Conservation (phyloP, 92 coral and sea anemone genomes). For the Parazoanthus atlanticus region DNA sequence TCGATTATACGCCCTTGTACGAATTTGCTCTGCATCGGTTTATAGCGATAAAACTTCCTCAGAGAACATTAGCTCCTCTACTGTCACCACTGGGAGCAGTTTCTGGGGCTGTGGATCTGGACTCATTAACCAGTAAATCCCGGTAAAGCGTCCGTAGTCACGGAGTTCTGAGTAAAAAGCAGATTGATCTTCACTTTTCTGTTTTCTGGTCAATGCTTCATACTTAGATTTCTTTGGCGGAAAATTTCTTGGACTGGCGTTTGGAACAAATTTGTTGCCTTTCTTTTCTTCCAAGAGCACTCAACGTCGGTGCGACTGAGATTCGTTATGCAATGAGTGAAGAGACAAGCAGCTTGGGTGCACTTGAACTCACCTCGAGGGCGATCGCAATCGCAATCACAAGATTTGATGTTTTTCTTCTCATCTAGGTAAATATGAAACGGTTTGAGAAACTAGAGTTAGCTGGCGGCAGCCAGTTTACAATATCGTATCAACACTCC, state of each 20-base stretch:
- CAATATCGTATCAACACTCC: too few species aligned
- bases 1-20: not conserved
- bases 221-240: slow-evolving; percentile 14
- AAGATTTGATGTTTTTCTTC: slow-evolving; percentile 7
- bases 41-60: not conserved
- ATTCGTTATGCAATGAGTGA: slow-evolving; percentile 22
- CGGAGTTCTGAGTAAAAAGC: slow-evolving; percentile 2
- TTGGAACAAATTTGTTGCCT: slow-evolving; percentile 7
- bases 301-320: slow-evolving; percentile 29
- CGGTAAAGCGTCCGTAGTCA: slow-evolving; percentile 1
- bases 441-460: slow-evolving; percentile 4
- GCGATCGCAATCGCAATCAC: slow-evolving; percentile 31
- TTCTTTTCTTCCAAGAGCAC: slow-evolving; percentile 26
- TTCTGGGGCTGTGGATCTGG: not conserved
- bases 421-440: slow-evolving; percentile 38
- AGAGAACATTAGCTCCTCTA: not conserved
- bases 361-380: slow-evolving; percentile 37
- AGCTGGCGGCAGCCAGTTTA: not conserved
- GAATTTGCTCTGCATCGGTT: not conserved
- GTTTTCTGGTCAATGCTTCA: slow-evolving; percentile 1
- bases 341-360: slow-evolving; percentile 3
- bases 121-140: too few species aligned
- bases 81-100: too few species aligned
- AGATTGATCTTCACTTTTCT: not conserved
- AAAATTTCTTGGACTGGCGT: slow-evolving; percentile 23